Base-by-base conservation (phyloP, 2,113 vertebrate species). In the Zosterops lateralis region DNA sequence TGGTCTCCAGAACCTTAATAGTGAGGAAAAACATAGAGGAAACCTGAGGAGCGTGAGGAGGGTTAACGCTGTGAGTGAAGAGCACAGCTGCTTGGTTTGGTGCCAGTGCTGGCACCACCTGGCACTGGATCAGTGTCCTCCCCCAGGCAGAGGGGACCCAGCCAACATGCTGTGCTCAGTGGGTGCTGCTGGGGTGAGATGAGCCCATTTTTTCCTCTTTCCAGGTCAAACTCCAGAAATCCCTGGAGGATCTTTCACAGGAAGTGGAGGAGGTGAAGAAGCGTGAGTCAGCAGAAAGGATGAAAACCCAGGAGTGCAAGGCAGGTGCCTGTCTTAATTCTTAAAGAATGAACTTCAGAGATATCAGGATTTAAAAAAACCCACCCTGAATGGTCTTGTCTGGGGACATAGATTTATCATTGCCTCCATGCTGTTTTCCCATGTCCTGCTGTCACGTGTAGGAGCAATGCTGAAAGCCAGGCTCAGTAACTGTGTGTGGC, bases 241-340 rank as follows among this genome's bases (percentile, higher is more conserved):
- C 67, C 29, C 64, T 97, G 60, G 96, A 95, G 64, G n/a, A 66
- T 5, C 87, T 97, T 34, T 40, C 2, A 6, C 95, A 97, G 72
- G 81, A 95, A 62, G 60, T 44, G 19, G 95, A 95, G 48, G 84
- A 91, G 0, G 4, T 92, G 48, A 95, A 84, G 81, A 96, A 92
- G 68, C 0, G 6, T 56, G 94, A 93, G 44, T 89, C 78, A 73
- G 58, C 6, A 7, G 93, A 90, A 65, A 94, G 80, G 66, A 64
- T 88, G 76, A 96, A 97, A 92, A 94, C 74, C 29, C 95, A 95
- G 57, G 95, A 96, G 60, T 95, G 94, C 87, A 96, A 96, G 96
- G 96, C 95, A 97, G 67, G 96, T 97, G 87, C 62, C 77, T 79
- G 66, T 28, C 56, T 72, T 87, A 42, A 38, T 26, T 53, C 54